phyloP scores from a whole-genome alignment of 2,113 vertebrate species.

The Chionodraco myersi region DNA sequence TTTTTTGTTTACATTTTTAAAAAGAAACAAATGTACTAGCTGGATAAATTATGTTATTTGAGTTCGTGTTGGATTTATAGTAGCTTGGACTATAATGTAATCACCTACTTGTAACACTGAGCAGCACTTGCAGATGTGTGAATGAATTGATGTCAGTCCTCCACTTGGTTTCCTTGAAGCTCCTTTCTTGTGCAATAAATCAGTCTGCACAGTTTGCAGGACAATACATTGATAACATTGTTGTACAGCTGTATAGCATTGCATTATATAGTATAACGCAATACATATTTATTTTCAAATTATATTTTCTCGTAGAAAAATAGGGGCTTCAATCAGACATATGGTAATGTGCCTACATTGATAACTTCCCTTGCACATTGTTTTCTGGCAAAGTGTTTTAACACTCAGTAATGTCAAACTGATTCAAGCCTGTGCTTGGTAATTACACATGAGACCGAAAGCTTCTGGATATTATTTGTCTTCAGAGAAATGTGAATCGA shows the following conservation, averaged over 20 bases:
- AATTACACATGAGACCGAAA: slow-evolving; percentile 22
- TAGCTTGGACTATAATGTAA: neutral
- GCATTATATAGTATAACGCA: neutral
- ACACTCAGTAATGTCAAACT: slow-evolving; percentile 28
- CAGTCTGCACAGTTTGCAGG: slow-evolving; percentile 30
- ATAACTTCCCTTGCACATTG: slow-evolving; percentile 21
- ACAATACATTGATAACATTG: slow-evolving; percentile 18
- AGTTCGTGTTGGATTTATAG: neutral
- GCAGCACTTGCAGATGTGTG: slow-evolving; percentile 37
- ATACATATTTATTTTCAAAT: slow-evolving; percentile 7
- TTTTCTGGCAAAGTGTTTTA: slow-evolving; percentile 5
- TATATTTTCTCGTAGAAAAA: slow-evolving; percentile 9
- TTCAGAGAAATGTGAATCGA: slow-evolving; percentile 55
- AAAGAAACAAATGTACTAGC: neutral
- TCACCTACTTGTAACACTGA: neutral
- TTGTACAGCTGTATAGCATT: neutral
- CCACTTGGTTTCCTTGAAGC: slow-evolving; percentile 5
- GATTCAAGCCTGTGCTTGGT: slow-evolving; percentile 12
- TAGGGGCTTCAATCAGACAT: slow-evolving; percentile 3
- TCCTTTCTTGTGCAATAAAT: slow-evolving; percentile 11
- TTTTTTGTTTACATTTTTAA: neutral
- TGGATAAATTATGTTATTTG: neutral
- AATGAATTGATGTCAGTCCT: neutral
- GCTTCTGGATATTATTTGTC: slow-evolving; percentile 14
- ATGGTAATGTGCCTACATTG: neutral